Conservation (phyloP, 1,140 invertebrate species). For the Teleopsis dalmanni region DNA sequence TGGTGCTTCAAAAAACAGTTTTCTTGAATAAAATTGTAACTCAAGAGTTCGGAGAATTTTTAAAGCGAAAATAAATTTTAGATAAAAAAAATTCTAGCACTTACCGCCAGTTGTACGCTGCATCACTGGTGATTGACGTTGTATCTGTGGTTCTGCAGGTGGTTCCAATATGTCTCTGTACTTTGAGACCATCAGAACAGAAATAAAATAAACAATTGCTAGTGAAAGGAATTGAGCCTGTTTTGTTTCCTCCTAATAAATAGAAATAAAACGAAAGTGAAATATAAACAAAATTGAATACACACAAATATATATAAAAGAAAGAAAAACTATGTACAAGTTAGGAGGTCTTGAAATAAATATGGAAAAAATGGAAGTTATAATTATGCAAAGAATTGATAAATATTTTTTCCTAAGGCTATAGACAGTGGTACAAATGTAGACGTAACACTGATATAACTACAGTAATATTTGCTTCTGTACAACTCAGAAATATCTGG, state of each 20-base stretch:
- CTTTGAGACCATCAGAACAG: conserved; percentile 98
- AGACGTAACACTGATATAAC: no score
- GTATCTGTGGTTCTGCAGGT: conserved; percentile 48
- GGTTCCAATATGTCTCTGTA: conserved; percentile 98
- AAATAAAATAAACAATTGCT: conserved; percentile 98
- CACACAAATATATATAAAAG: conserved; percentile 14
- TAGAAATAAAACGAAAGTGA: neutral
- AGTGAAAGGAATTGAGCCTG: conserved; percentile 98
- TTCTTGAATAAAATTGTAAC: neutral
- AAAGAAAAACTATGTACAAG: neutral
- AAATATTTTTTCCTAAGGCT: no score
- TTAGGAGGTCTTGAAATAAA: neutral
- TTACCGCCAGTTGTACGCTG: conserved; percentile 40
- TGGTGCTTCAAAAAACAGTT: conserved; percentile 8
- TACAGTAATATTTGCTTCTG: no score
- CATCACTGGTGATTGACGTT: conserved; percentile 39
- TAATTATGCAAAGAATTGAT: neutral
- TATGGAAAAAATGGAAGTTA: neutral
- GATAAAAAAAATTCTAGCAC: conserved; percentile 13
- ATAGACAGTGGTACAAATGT: no score
- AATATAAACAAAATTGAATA: conserved; percentile 13
- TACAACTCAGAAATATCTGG: no score
- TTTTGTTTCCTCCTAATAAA: conserved; percentile 92
- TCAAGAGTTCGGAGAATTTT: conserved; percentile 7
- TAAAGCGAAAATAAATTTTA: conserved; percentile 3